These are phyloP conservation scores for Florisuga fusca DNA, from an alignment of 2,797 vertebrate genomes.

Conservation along the genomic window DNA sequence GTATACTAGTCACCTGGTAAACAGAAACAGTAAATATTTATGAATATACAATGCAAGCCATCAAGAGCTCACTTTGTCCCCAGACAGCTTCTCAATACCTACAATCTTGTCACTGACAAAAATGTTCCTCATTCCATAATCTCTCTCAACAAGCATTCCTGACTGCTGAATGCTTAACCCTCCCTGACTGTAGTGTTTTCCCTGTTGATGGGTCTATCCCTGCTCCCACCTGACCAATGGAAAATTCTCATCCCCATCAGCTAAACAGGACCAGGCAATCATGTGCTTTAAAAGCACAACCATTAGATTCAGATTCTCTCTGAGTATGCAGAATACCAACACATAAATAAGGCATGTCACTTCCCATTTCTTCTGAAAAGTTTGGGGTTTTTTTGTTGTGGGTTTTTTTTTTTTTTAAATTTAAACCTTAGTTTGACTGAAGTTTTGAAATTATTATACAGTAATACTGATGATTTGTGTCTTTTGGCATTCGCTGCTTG, in stretches of 20 bases:
- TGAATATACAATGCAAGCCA: not conserved
- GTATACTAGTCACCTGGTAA: not conserved
- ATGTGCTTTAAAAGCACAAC: not conserved
- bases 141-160: not conserved
- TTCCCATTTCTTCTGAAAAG: not conserved
- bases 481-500: not conserved
- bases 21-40: not conserved
- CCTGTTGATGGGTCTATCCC: not conserved
- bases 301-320: not conserved
- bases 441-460: not conserved
- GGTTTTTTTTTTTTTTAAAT: not conserved
- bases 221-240: not conserved
- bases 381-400: not conserved
- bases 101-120: not conserved
- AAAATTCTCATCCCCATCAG: conserved; percentile 6
- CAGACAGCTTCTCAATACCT: not conserved
- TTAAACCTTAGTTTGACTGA: not conserved
- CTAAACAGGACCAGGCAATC: not conserved
- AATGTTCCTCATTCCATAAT: not conserved
- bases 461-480: conserved; percentile 27
- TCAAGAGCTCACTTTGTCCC: not conserved
- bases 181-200: not conserved
- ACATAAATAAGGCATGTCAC: not conserved
- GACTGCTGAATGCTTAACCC: not conserved
- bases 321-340: not conserved